Base-by-base conservation (phyloP, 2,888 invertebrate genomes). In the Chrysodeixis includens region DNA sequence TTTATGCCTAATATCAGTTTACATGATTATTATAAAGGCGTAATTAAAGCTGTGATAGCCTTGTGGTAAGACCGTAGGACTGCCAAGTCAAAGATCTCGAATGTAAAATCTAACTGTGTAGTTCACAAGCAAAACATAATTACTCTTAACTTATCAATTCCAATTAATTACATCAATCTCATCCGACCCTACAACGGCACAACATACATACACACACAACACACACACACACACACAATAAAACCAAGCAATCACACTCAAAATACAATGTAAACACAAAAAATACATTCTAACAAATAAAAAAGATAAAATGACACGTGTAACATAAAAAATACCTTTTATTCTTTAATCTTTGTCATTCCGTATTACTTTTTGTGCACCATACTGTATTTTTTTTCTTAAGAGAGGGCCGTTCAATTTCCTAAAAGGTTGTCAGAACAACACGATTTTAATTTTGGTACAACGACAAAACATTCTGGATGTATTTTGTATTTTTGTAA, bases 341-440 rank as follows among this genome's bases (percentile, higher is more conserved):
- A 46, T 59, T 64, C 66, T 32, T 22, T 22, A 8, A 49, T 61
- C 44, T 58, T 35, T 44, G 18, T 56, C 58, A 0, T 9, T 7
- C 20, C 52, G 57, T 46, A 53, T 58, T 56, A 52, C 69, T 75
- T 76, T 61, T 61, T 60, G n/a, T 77, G 80, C 56, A 71, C 73
- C 12, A 26, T 62, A 56, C 53, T 77, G 76, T 76, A 74, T 44
- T 68, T 62, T 49, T 67, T 66, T 69, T 73, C 69, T 71, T 66
- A 52, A 16, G 61, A 72, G 67, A 71, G 76, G 75, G 76, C 70
- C 81, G 78, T 83, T 81, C 83, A 81, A 83, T 82, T 83, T 75
- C 71, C 80, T 83, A 83, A 83, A 83, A 83, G 82, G 82, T 80
- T 81, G 81, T 72, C 82, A 73, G 62, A 72, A 80, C 75, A 71